Base-by-base conservation (phyloP, 2,113 vertebrate genomes). In the Clinocottus analis region DNA sequence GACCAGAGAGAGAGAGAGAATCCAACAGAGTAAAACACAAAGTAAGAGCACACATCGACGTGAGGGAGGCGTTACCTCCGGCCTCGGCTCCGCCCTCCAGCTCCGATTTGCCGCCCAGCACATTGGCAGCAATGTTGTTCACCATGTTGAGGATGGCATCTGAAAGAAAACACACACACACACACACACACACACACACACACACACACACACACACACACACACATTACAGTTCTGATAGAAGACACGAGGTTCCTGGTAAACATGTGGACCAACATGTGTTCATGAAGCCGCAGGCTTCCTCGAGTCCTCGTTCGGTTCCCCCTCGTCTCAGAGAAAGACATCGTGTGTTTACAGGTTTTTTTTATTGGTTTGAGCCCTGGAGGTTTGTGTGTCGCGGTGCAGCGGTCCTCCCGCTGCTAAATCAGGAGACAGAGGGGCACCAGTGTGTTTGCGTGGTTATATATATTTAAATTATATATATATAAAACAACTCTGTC, bases 111-210 rank as follows among this genome's bases (percentile, higher is more conserved):
- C 95, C 97, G 67, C 98, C 97, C 17, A 99, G 96, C 85, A 99
- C 98, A 63, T 99, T 99, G 90, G 97, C 98, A 90, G 98, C 98
- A 84, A 99, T 99, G 89, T 99, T 99, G 92, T 99, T 99, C 66
- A 99, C 97, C 97, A 99, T 99, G 79, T 96, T 99, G 31, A 99
- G 87, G 90, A 99, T 98, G 73, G 97, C 98, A 95, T 99, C 98
- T 99, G 79, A 82, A 94, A 43, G 39, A 73, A 67, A 69, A 67
- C 92, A 68, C 17, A n/a, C 47, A 49, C 47, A 51, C 47, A 51
- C 47, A 51, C 47, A 21, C 47, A 21, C 47, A 51, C 47, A 19
- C 16, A 51, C 47, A 21, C n/a, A n/a, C n/a, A n/a, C n/a, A n/a
- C n/a, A n/a, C n/a, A n/a, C n/a, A n/a, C n/a, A n/a, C n/a, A n/a